Conservation (phyloP, 1,140 invertebrate species). For the Marisa cornuarietis region DNA sequence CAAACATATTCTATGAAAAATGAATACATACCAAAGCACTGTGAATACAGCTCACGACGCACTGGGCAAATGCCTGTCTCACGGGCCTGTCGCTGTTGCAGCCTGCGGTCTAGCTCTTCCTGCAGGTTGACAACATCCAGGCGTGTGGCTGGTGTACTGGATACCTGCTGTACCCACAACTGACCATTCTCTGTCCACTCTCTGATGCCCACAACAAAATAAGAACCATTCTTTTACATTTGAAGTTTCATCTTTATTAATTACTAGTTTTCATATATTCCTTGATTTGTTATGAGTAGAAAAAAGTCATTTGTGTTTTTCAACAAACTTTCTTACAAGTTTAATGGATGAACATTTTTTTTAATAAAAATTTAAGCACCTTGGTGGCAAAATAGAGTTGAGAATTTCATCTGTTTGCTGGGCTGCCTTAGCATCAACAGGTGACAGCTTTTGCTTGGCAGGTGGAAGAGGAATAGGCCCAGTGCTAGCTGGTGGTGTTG, state of each 20-base stretch:
- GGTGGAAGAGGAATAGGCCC: constrained; percentile 64
- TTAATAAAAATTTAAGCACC: constrained; percentile 58
- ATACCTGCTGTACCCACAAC: constrained; percentile 77
- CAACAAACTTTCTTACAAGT: too few species aligned
- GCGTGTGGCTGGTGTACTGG: constrained; percentile 92
- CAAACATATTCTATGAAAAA: too few species aligned
- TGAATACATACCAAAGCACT: constrained; percentile 86
- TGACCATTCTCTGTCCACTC: constrained; percentile 88
- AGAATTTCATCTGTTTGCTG: constrained; percentile 82
- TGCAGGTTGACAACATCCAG: constrained; percentile 95
- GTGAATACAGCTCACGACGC: constrained; percentile 90
- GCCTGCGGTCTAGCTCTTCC: constrained; percentile 89
- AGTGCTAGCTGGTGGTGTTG: constrained; percentile 47
- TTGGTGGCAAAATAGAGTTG: constrained; percentile 94
- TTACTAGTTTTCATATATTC: too few species aligned
- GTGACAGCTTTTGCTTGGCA: constrained; percentile 60
- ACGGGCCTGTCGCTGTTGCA: constrained; percentile 90
- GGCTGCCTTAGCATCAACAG: constrained; percentile 62
- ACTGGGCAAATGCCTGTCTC: constrained; percentile 98
- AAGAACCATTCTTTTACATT: background rate
- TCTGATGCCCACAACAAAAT: constrained; percentile 45
- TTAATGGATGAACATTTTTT: too few species aligned
- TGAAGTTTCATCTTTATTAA: too few species aligned
- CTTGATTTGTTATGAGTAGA: too few species aligned
- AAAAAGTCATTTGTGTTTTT: too few species aligned